A percentile compares a stretch with the other conserved stretches of the same genome.
Evolutionary conservation across 1,140 invertebrate species (phyloP).

Genomic region (Eueides isabella): DNA sequence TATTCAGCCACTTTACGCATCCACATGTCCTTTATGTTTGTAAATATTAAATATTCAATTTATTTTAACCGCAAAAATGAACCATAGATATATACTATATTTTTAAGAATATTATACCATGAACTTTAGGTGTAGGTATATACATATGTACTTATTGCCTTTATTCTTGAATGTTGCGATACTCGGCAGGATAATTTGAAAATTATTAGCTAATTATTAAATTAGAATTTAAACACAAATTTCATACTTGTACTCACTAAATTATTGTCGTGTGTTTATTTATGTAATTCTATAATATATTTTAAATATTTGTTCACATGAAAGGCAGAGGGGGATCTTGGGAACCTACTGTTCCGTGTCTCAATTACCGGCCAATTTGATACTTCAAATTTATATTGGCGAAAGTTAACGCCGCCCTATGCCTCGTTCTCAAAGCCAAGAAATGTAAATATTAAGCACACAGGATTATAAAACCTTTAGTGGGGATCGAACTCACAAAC

Average conservation of each 20-base stretch:
- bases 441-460: too few relatives aligned
- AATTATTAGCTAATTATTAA: constrained; percentile 43
- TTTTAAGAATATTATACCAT: constrained; percentile 43
- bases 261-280: not conserved
- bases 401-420: too few relatives aligned
- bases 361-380: too few relatives aligned
- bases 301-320: not conserved
- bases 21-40: constrained; percentile 34
- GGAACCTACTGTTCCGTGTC: too few relatives aligned
- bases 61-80: constrained; percentile 30
- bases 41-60: constrained; percentile 34
- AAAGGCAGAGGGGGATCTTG: too few relatives aligned
- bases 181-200: constrained; percentile 17
- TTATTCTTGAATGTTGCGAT: constrained; percentile 16
- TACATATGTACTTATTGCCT: not conserved
- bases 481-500: too few relatives aligned
- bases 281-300: not conserved
- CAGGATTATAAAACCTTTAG: too few relatives aligned
- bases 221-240: constrained; percentile 34
- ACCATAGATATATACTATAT: constrained; percentile 24
- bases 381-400: too few relatives aligned
- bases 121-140: constrained; percentile 25
- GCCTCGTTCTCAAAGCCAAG: too few relatives aligned
- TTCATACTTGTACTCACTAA: not conserved
- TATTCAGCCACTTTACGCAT: constrained; percentile 32